These are phyloP conservation scores for Saccopteryx leptura DNA, from an alignment of 2,113 vertebrate genomes.

Conservation along the genomic window DNA sequence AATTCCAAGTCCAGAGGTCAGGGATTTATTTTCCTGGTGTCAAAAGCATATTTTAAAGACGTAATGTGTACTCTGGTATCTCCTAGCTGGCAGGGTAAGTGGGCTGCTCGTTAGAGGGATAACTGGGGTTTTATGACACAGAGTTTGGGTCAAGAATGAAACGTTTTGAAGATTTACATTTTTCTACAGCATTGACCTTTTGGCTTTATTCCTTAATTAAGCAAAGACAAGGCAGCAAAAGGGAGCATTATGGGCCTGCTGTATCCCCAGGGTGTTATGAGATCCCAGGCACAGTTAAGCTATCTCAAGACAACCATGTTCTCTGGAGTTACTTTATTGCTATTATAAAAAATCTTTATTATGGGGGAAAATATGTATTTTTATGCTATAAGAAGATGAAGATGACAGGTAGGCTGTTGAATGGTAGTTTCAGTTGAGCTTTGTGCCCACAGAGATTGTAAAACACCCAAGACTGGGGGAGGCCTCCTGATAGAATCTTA, in stretches of 20 bases:
- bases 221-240: constrained; percentile 88
- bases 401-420: constrained; percentile 91
- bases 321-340: constrained; percentile 92
- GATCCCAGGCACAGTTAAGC: constrained; percentile 90
- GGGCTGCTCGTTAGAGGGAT: constrained; percentile 65
- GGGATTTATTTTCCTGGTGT: constrained; percentile 81
- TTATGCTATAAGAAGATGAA: constrained; percentile 91
- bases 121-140: constrained; percentile 85
- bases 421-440: constrained; percentile 89
- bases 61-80: constrained; percentile 67
- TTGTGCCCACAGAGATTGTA: constrained; percentile 90
- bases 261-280: constrained; percentile 89
- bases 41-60: constrained; percentile 76
- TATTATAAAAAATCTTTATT: constrained; percentile 94
- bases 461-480: constrained; percentile 87
- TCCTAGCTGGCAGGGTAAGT: constrained; percentile 64
- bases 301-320: constrained; percentile 92
- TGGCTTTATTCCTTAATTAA: constrained; percentile 91
- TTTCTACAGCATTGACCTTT: constrained; percentile 90
- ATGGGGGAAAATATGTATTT: constrained; percentile 92
- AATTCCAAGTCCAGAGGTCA: constrained; percentile 50
- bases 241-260: constrained; percentile 88
- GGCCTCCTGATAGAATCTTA: constrained; percentile 87
- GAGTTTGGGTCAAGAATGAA: constrained; percentile 88
- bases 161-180: constrained; percentile 90